Evolutionary conservation across 2,113 vertebrate species (phyloP).

Genomic region (Nestor notabilis): DNA sequence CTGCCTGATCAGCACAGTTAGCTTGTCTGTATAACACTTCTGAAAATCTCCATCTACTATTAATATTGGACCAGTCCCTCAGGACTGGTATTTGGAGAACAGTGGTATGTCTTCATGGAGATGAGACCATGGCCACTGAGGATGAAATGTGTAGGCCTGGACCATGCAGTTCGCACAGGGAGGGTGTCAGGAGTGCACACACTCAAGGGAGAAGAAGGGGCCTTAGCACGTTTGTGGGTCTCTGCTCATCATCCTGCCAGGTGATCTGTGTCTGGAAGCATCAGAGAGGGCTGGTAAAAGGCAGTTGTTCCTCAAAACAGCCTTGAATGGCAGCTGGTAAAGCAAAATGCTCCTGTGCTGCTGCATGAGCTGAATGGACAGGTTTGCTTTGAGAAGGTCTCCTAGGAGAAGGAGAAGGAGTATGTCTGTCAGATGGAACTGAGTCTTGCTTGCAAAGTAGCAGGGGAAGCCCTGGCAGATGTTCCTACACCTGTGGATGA

Average conservation of each 20-base stretch:
- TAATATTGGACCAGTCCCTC: background rate
- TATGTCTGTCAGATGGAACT: background rate
- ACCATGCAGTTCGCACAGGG: background rate
- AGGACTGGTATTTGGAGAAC: background rate
- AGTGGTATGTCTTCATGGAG: background rate
- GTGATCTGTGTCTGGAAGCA: background rate
- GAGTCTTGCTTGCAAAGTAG: background rate
- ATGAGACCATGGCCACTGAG: rapidly evolving
- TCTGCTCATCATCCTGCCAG: background rate
- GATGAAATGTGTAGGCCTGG: rapidly evolving
- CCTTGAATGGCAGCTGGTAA: background rate
- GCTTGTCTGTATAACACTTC: background rate
- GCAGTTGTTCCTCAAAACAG: background rate
- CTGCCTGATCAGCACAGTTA: background rate
- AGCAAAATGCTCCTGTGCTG: background rate
- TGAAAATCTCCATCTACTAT: background rate
- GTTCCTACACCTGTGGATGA: background rate
- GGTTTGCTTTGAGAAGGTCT: background rate
- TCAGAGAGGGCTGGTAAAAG: background rate
- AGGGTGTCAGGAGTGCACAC: background rate
- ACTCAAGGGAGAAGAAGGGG: background rate
- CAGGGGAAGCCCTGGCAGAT: background rate
- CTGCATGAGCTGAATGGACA: rapidly evolving
- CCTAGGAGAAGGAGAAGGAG: background rate
- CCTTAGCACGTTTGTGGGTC: background rate